Conservation (phyloP, 1,140 invertebrate genomes). For the Magallana angulata region DNA sequence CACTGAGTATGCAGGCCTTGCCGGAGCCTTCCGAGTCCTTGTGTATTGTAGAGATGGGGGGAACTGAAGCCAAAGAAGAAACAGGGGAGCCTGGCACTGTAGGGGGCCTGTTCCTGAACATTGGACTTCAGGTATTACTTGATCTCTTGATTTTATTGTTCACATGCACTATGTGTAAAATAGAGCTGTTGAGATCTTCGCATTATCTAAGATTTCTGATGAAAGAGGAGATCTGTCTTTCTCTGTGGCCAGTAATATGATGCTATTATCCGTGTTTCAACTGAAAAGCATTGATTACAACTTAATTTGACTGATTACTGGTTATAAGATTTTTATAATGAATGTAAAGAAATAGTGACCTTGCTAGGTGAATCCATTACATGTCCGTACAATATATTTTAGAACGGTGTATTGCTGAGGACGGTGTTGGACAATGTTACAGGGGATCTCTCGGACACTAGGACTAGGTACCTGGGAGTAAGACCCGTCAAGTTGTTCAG, state of each 20-base stretch:
- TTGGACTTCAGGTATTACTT: conserved; percentile 87
- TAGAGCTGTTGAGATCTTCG: neutral
- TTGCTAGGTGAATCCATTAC: too few relatives aligned
- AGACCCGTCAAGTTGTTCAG: conserved; percentile 97
- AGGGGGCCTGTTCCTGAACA: conserved; percentile 94
- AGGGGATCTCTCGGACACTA: conserved; percentile 97
- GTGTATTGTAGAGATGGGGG: conserved; percentile 95
- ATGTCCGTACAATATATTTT: conserved; percentile 70
- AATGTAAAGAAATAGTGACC: too few relatives aligned
- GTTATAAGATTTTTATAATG: neutral
- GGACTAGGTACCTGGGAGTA: conserved; percentile 96
- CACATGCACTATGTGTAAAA: neutral
- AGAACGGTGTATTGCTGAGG: conserved; percentile 97
- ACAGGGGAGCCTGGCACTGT: conserved; percentile 79
- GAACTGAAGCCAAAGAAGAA: conserved; percentile 81
- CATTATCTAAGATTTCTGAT: neutral
- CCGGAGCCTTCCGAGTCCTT: conserved; percentile 97
- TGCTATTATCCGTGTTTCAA: conserved; percentile 51
- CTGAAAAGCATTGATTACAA: conserved; percentile 43
- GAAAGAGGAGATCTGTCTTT: neutral
- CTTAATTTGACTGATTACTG: conserved; percentile 33
- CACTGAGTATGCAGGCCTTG: conserved; percentile 97
- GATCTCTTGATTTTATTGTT: too few relatives aligned
- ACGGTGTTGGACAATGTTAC: conserved; percentile 98
- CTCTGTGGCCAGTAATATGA: conserved; percentile 2